A percentile compares a stretch with the other conserved stretches of the same genome.
phyloP scores from a whole-genome alignment of 2,113 vertebrate species.

The Tychaedon coryphoeus region DNA sequence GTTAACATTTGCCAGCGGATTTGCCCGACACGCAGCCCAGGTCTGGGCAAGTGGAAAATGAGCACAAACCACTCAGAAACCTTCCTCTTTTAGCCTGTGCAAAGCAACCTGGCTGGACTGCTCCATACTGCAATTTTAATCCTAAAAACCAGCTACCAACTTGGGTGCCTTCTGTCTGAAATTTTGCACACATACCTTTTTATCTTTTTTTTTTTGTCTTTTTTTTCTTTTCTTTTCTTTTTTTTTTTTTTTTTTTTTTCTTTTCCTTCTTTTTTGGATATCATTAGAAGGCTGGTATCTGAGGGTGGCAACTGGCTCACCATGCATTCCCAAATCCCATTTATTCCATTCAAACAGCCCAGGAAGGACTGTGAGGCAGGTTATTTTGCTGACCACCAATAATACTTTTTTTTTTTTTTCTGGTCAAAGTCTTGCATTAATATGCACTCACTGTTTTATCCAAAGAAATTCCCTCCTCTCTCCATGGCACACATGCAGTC shows the following conservation, averaged over 20 bases:
- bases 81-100: background rate
- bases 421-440: background rate
- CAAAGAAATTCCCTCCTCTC: background rate
- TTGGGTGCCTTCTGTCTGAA: background rate
- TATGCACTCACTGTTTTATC: background rate
- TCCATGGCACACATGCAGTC: background rate
- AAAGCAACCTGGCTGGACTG: background rate
- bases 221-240: background rate
- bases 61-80: background rate
- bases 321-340: background rate
- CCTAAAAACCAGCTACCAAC: background rate
- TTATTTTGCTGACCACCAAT: background rate
- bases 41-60: slow-evolving; percentile 26
- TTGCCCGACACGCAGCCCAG: slow-evolving; percentile 26
- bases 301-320: background rate
- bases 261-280: background rate
- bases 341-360: background rate
- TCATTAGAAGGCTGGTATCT: background rate
- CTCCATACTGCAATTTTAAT: background rate
- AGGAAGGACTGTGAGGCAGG: background rate
- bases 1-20: slow-evolving; percentile 54
- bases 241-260: too few species aligned
- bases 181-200: background rate
- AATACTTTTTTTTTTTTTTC: background rate
- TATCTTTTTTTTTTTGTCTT: background rate